Conservation (phyloP, 2,113 vertebrate species). For the Manacus vitellinus region DNA sequence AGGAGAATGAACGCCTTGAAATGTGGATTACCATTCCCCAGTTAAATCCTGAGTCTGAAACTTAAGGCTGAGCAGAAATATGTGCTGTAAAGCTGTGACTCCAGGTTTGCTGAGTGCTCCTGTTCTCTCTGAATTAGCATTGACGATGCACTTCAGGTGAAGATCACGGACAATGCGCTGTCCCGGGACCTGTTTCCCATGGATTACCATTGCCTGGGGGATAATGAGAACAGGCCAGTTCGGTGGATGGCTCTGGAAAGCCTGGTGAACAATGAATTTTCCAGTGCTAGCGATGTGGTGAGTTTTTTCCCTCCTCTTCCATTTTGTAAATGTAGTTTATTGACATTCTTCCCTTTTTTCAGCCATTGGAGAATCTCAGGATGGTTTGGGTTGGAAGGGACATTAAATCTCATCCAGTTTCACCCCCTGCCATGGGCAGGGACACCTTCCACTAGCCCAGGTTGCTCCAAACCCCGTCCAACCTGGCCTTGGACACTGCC, state of each 20-base stretch:
- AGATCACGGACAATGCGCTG: slow-evolving; percentile 97
- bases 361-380: neutral
- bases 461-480: neutral
- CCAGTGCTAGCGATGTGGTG: slow-evolving; percentile 97
- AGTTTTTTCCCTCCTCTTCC: neutral
- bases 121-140: slow-evolving; percentile 79
- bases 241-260: slow-evolving; percentile 99
- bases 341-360: neutral
- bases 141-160: slow-evolving; percentile 96
- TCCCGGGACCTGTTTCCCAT: slow-evolving; percentile 98
- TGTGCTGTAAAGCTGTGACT: neutral
- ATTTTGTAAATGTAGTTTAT: neutral
- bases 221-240: slow-evolving; percentile 96
- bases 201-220: slow-evolving; percentile 98
- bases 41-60: fast-evolving
- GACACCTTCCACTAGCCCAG: neutral
- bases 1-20: neutral
- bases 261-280: slow-evolving; percentile 96
- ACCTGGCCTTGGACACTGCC: neutral
- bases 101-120: neutral
- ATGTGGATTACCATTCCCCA: fast-evolving
- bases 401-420: fast-evolving
- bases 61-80: neutral
- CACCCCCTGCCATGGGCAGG: neutral
- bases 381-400: neutral